phyloP scores from a whole-genome alignment of 2,113 vertebrate species.

The Haemorhous mexicanus region DNA sequence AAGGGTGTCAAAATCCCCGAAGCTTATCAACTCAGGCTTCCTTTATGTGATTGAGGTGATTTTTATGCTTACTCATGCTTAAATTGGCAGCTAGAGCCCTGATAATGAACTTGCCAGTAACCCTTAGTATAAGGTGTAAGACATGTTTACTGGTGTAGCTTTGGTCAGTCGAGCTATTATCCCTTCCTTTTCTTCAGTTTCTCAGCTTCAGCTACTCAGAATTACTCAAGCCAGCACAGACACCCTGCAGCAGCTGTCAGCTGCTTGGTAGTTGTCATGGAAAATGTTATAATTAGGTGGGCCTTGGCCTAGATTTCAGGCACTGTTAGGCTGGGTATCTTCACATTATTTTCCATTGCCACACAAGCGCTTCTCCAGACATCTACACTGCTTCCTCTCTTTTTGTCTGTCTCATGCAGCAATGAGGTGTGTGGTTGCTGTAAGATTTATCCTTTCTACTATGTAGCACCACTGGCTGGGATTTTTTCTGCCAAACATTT shows the following conservation, averaged over 20 bases:
- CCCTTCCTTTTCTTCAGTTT: neutral
- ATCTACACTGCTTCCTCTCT: neutral
- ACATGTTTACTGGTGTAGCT: neutral
- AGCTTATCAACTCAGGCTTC: neutral
- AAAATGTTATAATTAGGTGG: slow-evolving; percentile 29
- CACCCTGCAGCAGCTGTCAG: slow-evolving; percentile 26
- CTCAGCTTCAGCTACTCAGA: neutral
- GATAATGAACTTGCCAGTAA: neutral
- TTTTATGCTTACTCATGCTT: neutral
- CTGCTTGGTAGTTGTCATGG: slow-evolving; percentile 5
- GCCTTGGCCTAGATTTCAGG: slow-evolving; percentile 19
- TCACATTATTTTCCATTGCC: neutral
- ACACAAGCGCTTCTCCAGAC: neutral
- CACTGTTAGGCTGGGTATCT: neutral
- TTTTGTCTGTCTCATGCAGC: neutral
- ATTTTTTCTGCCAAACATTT: neutral
- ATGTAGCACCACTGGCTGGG: neutral
- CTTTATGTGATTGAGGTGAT: neutral
- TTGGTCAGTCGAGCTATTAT: neutral
- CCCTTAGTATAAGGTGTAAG: neutral
- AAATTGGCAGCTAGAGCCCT: neutral
- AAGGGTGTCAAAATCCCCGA: neutral
- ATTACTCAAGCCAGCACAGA: neutral
- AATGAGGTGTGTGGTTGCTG: neutral
- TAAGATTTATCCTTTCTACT: neutral